Evolutionary conservation across 2,113 vertebrate genomes (phyloP).

Genomic region (Thalassoma bifasciatum): DNA sequence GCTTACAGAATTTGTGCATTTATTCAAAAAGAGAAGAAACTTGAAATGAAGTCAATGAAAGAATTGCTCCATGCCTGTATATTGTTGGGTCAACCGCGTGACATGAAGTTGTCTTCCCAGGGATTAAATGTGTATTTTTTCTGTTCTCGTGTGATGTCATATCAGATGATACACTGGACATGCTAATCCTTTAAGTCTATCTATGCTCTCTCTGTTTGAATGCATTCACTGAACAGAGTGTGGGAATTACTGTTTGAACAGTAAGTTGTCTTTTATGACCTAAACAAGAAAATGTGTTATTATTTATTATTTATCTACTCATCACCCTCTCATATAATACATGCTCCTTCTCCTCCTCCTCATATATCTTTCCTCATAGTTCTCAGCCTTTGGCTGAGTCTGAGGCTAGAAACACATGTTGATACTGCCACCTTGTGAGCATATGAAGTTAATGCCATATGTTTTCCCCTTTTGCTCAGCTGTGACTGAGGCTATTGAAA

Average conservation of each 20-base stretch:
- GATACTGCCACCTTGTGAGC: conserved; percentile 59
- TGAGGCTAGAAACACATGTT: not conserved
- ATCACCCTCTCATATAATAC: not conserved
- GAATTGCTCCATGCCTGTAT: not conserved
- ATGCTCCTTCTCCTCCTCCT: not conserved
- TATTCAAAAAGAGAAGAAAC: not conserved
- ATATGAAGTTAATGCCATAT: conserved; percentile 37
- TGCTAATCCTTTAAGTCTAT: conserved; percentile 49
- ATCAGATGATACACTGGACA: conserved; percentile 25
- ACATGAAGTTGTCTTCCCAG: not conserved
- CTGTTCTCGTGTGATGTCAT: conserved; percentile 19
- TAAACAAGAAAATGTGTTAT: not conserved
- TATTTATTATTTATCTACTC: not conserved
- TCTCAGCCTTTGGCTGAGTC: not conserved
- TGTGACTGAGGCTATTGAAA: conserved; percentile 94
- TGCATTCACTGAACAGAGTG: conserved; percentile 90
- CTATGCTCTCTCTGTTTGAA: conserved; percentile 64
- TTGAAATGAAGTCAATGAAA: not conserved
- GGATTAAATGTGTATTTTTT: conserved; percentile 14
- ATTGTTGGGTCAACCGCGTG: conserved; percentile 3
- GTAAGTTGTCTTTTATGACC: conserved; percentile 85
- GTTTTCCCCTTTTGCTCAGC: conserved; percentile 76
- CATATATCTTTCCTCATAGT: not conserved
- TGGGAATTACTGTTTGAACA: conserved; percentile 97
- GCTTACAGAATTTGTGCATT: not conserved